Evolutionary conservation across 2,113 vertebrate genomes (phyloP), one percentile per base, ranked within the genome.

Genomic region (Hucho hucho): DNA sequence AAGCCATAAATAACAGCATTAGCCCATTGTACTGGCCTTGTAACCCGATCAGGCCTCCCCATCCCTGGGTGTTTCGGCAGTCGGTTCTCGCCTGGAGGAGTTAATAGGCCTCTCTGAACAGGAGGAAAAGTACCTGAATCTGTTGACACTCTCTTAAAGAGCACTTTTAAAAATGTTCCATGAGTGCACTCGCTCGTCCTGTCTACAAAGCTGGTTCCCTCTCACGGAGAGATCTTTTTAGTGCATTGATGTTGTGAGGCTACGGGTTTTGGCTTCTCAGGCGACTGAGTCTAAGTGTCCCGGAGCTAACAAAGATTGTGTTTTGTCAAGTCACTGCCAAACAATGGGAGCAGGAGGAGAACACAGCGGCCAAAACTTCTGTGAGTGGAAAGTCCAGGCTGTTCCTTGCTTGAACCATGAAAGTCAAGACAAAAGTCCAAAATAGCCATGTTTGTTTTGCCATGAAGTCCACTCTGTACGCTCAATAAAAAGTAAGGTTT

Each of bases 1-100:
- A 72, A 75, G 26, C 80, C 84, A 81, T 92, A 85, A 88, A 89
- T 86, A 89, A 83, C 64, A 84, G 69, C 86, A 81, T 88, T 87
- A 85, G 81, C 79, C 64, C 1, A 29, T 56, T 77, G 81, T 68
- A 65, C 78, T 25, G n/a, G 53, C 72, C 26, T 29, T 74, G 82
- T 88, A 90, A 90, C 74, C 75, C 25, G 80, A 89, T 83, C 79
- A 73, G 49, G 37, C 14, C 1, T 74, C 70, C 71, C 70, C 74
- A 64, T 73, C 63, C 70, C 32, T 18, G 25, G 66, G 73, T 75
- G 73, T 43, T 70, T 37, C 74, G 75, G 65, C 25, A 65, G 49
- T 58, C 1, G 2, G 26, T 47, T 12, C 65, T 46, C 67, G 58
- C 22, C 56, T 75, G 28, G 73, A 81, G 70, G 76, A 47, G 64